Percentiles rank a stretch among this genome's conserved stretches.
These are phyloP conservation scores for Drosophila mulleri DNA, from an alignment of 2,888 invertebrate genomes.

Conservation along the genomic window DNA sequence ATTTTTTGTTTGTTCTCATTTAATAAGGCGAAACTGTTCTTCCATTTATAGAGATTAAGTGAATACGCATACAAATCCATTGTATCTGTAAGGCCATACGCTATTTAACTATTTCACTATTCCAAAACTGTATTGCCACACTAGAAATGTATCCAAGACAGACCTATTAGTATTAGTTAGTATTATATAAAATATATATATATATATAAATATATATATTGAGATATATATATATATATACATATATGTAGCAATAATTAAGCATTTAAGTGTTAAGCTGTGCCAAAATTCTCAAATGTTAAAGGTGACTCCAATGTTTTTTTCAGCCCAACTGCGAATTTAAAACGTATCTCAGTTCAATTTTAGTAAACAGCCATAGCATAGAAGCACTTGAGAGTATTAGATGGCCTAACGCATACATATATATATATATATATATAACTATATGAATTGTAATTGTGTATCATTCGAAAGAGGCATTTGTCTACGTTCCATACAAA, in stretches of 20 bases:
- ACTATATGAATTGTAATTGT: neutral
- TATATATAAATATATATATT: slow-evolving; percentile 5
- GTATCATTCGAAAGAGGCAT: slow-evolving; percentile 4
- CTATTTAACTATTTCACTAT: slow-evolving; percentile 10
- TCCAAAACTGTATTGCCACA: slow-evolving; percentile 41
- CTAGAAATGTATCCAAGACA: slow-evolving; percentile 34
- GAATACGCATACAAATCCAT: neutral
- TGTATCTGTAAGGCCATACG: slow-evolving; percentile 41
- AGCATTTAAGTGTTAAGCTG: slow-evolving; percentile 60
- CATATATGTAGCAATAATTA: slow-evolving; percentile 9
- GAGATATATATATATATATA: slow-evolving; percentile 4
- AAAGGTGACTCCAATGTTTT: slow-evolving; percentile 21
- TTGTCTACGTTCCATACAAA: no score
- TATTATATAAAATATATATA: slow-evolving; percentile 2
- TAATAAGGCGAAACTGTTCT: slow-evolving; percentile 51
- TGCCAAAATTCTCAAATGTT: slow-evolving; percentile 67
- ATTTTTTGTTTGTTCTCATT: slow-evolving; percentile 41
- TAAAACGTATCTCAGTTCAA: slow-evolving; percentile 30
- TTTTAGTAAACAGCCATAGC: slow-evolving; percentile 15
- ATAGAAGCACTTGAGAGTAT: slow-evolving; percentile 26
- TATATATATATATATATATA: neutral
- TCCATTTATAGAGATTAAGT: slow-evolving; percentile 49
- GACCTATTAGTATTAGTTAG: slow-evolving; percentile 70
- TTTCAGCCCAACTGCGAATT: slow-evolving; percentile 25
- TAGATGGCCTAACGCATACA: slow-evolving; percentile 1